phyloP scores from a whole-genome alignment of 2,888 invertebrate genomes.

The Meliscaeva auricollis region DNA sequence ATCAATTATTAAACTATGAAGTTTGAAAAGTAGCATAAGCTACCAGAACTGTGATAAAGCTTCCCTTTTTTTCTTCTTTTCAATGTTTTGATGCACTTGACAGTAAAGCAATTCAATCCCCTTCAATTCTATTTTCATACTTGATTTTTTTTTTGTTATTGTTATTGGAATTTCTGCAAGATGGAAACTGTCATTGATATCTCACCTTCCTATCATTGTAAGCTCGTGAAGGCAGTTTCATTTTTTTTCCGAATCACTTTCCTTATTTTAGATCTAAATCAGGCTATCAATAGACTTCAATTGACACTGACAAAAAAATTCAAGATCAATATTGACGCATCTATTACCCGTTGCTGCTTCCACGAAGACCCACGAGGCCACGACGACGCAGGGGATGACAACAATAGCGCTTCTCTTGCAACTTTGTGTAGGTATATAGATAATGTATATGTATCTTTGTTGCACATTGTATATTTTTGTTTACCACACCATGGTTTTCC shows the following conservation, averaged over 20 bases:
- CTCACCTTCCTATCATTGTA: neutral
- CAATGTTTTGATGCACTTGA: constrained; percentile 33
- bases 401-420: neutral
- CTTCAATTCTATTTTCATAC: constrained; percentile 49
- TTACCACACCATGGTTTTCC: constrained; percentile 32
- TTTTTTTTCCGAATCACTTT: neutral
- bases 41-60: neutral
- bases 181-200: constrained; percentile 45
- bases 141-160: neutral
- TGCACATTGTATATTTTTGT: neutral
- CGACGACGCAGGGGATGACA: constrained; percentile 1
- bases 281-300: constrained; percentile 62
- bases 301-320: constrained; percentile 49
- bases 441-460: no score
- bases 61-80: neutral
- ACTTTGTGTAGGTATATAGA: neutral
- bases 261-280: constrained; percentile 1
- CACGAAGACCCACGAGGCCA: neutral
- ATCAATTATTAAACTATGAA: constrained; percentile 26
- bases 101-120: constrained; percentile 58
- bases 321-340: constrained; percentile 62
- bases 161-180: constrained; percentile 37
- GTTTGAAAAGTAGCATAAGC: neutral
- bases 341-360: neutral
- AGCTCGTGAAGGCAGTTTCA: neutral